Base-by-base conservation (phyloP, 2,888 invertebrate genomes). In the Ypsolopha sequella region DNA sequence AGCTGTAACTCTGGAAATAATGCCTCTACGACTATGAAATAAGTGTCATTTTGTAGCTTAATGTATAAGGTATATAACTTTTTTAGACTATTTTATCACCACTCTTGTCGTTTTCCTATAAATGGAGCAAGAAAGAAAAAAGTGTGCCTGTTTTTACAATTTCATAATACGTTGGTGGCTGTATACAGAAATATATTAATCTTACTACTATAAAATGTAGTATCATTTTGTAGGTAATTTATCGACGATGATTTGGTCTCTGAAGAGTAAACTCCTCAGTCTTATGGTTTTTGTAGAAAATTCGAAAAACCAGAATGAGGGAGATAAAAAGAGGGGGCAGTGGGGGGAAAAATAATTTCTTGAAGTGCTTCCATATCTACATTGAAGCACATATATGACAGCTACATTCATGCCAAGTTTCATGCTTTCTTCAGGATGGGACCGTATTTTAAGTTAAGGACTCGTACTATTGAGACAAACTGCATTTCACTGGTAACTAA, bases 141-240 rank as follows among this genome's bases (percentile, higher is more conserved):
- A 51, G 46, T 51, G 38, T 51, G 39, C 51, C 35, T 47, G 51
- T 47, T 51, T 51, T 51, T 51, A 51, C 41, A 51, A 51, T 51
- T 51, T 41, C 41, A 51, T 51, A 51, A 51, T 51, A 51, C 41
- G 41, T 51, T 51, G 46, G 10, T 47, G 46, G 46, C 46, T 51
- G 47, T 46, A 51, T 47, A 24, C 10, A 50, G 41, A 41, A 50
- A 39, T 43, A 41, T 41, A 41, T 41, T 24, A 24, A 24, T 24
- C 24, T 24, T 24, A 24, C 24, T 4, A 24, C 24, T 24, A 4
- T 24, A 24, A 24, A 24, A 24, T 24, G 24, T 24, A 24, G 24
- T 24, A 24, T 24, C 24, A 41, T 50, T 41, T 50, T 50, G 50
- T 50, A 50, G 50, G 50, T 41, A 41, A 41, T 41, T 50, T 50